Conservation (phyloP, 1,140 invertebrate species). For the Brachionus paranguensis region DNA sequence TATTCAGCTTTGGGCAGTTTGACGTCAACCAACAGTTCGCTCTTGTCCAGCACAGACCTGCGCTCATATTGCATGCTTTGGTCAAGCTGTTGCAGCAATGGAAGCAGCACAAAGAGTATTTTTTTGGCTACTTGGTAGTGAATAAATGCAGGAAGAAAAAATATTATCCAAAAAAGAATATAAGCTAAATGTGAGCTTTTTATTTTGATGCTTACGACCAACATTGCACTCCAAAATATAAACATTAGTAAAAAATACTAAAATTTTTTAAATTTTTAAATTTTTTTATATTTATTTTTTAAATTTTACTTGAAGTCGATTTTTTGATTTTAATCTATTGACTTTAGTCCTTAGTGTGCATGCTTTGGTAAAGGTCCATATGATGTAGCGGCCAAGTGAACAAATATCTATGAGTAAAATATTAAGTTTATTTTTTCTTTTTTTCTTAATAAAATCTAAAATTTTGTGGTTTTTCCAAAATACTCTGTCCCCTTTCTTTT, state of each 20-base stretch:
- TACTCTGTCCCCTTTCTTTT: too few species aligned
- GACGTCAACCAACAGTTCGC: conserved; percentile 14
- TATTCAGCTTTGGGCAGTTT: neutral
- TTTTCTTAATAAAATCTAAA: too few species aligned
- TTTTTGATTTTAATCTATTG: neutral
- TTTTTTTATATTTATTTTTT: neutral
- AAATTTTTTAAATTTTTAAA: neutral
- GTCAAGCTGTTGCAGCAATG: conserved; percentile 19
- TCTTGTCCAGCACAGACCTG: conserved; percentile 11
- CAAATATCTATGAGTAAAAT: neutral
- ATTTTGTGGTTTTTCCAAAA: too few species aligned
- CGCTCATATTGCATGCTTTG: conserved; percentile 37
- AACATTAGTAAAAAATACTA: conserved; percentile 17
- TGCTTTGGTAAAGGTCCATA: neutral
- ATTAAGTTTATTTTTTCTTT: too few species aligned
- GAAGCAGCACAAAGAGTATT: neutral
- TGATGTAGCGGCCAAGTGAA: conserved; percentile 1
- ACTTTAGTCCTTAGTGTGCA: neutral
- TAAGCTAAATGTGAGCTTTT: conserved; percentile 30
- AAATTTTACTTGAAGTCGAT: conserved; percentile 3
- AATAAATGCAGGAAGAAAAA: conserved; percentile 25
- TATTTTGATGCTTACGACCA: conserved; percentile 5
- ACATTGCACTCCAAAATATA: neutral
- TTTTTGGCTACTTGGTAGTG: neutral
- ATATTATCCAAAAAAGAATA: conserved; percentile 32